Evolutionary conservation across 1,140 invertebrate species (phyloP).

Genomic region (Araneus ventricosus): DNA sequence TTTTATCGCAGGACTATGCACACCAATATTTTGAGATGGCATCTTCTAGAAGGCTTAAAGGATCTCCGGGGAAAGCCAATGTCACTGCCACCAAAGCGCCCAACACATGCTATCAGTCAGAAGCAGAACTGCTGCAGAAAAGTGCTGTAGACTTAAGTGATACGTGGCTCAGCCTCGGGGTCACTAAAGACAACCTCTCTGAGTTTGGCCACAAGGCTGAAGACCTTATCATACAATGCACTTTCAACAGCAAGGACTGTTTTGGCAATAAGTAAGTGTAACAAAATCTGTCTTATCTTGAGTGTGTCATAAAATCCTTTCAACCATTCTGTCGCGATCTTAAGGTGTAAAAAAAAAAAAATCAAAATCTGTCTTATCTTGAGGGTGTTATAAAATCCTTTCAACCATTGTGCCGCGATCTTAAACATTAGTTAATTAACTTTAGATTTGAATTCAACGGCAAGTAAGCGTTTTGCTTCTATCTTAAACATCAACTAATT

Average conservation of each 20-base stretch:
- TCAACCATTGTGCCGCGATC: too few relatives aligned
- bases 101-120: constrained; percentile 48
- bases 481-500: too few relatives aligned
- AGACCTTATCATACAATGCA: constrained; percentile 77
- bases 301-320: neutral
- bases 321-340: too few relatives aligned
- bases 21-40: constrained; percentile 43
- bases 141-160: constrained; percentile 76
- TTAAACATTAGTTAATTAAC: too few relatives aligned
- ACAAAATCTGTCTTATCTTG: neutral
- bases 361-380: too few relatives aligned
- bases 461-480: too few relatives aligned
- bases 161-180: constrained; percentile 76
- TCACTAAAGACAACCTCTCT: constrained; percentile 76
- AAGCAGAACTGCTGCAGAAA: constrained; percentile 50
- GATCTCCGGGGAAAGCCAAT: neutral
- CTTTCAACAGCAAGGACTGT: constrained; percentile 76
- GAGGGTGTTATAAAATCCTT: too few relatives aligned
- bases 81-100: neutral
- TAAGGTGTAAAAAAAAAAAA: too few relatives aligned
- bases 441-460: too few relatives aligned
- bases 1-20: constrained; percentile 31
- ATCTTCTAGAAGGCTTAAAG: neutral
- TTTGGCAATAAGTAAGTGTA: constrained; percentile 10
- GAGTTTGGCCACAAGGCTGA: constrained; percentile 75